Base-by-base conservation (phyloP, 2,888 invertebrate genomes). In the Lydus trimaculatus region DNA sequence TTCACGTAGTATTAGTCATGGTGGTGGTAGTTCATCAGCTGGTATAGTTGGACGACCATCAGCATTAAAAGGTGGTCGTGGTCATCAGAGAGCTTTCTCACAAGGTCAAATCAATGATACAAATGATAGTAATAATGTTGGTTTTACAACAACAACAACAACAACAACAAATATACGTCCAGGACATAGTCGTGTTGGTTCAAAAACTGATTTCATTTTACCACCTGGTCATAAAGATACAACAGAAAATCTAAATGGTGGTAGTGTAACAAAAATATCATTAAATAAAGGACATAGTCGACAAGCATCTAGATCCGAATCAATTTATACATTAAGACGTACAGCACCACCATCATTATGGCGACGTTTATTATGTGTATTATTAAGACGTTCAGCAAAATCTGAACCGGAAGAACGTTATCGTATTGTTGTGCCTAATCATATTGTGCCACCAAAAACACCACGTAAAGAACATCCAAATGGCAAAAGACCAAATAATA, bases 271-370 rank as follows among this genome's bases (percentile, higher is more conserved):
- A 79, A 83, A 89, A 75, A 78, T 85, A 79, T 87, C 88, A 2
- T 87, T n/a, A n/a, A n/a, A 86, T 56, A 89, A 89, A 63, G 91
- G 93, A 4, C 94, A 95, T 85, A 93, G 94, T 9, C 90, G 95
- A n/a, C 95, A 94, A 84, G 94, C 95, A 1, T 95, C 95, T 15
- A 90, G 95, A 75, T 94, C 95, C 9, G 96, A 96, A 84, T 95
- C 95, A 66, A 94, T 96, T 73, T 96, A 96, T 85, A 96, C 96
- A 2, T 88, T 96, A 78, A 89, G 95, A 70, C 91, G 94, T 73
- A 89, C 90, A 66, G 91, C 91, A 20, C 91, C 90, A 1, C 90
- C 92, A 15, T 90, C 92, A 0, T 89, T 91, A 79, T 93, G 93
- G 92, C 88, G 91, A 69, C 89, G 91, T 70, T 86, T 91, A 52